A percentile compares a stretch with the other conserved stretches of the same genome.
Evolutionary conservation across 2,888 invertebrate genomes (phyloP).

Genomic region (Philopedon plagiatum): DNA sequence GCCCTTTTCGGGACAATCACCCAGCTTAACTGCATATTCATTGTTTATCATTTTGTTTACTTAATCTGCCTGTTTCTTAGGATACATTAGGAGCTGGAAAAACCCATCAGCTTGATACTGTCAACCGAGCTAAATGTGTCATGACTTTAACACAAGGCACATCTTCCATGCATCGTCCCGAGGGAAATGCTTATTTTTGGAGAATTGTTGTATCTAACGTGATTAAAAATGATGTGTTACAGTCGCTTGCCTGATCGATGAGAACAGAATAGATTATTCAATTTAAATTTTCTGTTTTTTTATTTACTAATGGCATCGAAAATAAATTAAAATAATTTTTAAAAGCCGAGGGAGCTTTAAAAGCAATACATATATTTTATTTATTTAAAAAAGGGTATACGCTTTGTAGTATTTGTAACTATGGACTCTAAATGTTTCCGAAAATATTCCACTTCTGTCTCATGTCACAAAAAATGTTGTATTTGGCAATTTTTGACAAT

Average conservation of each 20-base stretch:
- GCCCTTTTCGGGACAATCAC: no score
- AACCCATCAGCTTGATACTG: not conserved
- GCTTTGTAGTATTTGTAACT: no score
- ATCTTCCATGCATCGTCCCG: not conserved
- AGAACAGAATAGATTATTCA: not conserved
- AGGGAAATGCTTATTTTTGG: not conserved
- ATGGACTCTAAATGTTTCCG: no score
- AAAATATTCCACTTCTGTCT: no score
- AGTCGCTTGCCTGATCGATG: not conserved
- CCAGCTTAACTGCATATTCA: not conserved
- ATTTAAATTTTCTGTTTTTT: not conserved
- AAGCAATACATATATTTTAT: no score
- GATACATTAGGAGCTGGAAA: not conserved
- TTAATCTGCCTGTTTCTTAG: not conserved
- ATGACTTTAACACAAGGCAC: not conserved
- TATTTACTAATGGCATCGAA: not conserved
- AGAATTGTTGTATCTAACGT: not conserved
- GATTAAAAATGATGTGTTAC: not conserved
- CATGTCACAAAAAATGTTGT: no score
- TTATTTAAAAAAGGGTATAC: no score
- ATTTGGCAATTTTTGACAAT: no score
- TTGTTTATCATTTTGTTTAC: not conserved
- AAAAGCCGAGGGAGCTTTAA: not conserved
- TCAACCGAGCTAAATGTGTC: not conserved
- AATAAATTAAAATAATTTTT: not conserved